Conservation (phyloP, 2,113 vertebrate species). For the Boulengeromyrus knoepffleri region DNA sequence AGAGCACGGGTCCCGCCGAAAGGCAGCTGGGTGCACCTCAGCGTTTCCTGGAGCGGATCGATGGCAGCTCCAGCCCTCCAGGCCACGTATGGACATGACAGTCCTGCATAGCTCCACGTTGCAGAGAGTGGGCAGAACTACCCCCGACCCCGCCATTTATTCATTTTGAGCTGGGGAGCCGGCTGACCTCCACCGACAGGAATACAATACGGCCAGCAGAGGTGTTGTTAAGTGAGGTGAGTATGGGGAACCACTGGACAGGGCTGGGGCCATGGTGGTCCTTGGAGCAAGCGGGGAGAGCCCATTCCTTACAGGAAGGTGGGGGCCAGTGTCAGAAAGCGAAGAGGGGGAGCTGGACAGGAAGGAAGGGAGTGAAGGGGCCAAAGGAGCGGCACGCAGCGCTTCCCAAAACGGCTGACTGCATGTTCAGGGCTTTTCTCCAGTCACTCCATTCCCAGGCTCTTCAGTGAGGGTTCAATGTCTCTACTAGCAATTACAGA, state of each 20-base stretch:
- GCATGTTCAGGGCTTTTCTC: neutral
- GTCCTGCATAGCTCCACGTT: neutral
- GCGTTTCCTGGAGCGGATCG: neutral
- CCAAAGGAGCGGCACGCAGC: neutral
- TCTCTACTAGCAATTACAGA: neutral
- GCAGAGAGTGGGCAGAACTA: neutral
- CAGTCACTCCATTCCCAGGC: neutral
- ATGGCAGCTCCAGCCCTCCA: neutral
- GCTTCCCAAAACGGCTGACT: neutral
- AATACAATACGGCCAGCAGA: neutral
- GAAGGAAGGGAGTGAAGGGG: neutral
- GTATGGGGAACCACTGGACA: neutral
- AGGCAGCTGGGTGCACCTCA: neutral
- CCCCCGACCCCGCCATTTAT: neutral
- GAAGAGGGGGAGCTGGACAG: neutral
- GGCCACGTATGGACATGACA: neutral
- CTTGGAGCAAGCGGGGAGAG: neutral
- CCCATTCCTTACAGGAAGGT: neutral
- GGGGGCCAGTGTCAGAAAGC: neutral
- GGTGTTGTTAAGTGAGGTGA: neutral
- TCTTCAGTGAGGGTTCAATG: neutral
- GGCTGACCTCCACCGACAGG: neutral
- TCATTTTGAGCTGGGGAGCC: neutral
- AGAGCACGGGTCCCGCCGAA: neutral
- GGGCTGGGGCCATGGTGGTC: neutral